Evolutionary conservation across 2,888 invertebrate species (phyloP).

Genomic region (Spialia ferax): DNA sequence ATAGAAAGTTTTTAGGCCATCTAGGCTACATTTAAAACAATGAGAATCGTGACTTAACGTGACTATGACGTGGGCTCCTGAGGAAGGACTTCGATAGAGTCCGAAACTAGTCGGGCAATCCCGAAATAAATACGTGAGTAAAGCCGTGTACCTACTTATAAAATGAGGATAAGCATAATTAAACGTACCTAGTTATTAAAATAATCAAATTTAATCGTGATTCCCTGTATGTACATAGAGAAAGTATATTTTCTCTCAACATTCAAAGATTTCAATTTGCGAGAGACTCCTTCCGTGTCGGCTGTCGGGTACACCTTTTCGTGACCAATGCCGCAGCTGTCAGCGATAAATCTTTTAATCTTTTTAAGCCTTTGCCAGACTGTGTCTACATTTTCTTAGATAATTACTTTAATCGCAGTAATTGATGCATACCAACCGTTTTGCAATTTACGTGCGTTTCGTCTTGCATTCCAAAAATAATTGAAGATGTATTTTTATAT

Average conservation of each 20-base stretch:
- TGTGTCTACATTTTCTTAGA: constrained; percentile 55
- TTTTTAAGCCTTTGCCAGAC: constrained; percentile 35
- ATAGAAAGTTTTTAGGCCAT: too few species aligned
- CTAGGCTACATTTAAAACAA: too few species aligned
- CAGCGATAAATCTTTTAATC: constrained; percentile 17
- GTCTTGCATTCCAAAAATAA: neutral
- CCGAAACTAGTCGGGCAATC: too few species aligned
- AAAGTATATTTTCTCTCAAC: neutral
- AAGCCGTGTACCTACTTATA: too few species aligned
- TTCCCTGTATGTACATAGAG: too few species aligned
- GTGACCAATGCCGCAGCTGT: constrained; percentile 24
- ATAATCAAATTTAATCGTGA: too few species aligned
- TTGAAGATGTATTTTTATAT: neutral
- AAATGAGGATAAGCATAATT: too few species aligned
- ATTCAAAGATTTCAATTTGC: neutral
- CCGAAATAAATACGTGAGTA: too few species aligned
- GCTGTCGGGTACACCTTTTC: neutral
- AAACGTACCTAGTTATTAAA: too few species aligned
- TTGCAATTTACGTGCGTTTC: constrained; percentile 69
- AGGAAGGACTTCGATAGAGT: too few species aligned
- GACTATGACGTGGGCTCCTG: too few species aligned
- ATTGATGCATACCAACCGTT: constrained; percentile 58
- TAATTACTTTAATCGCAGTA: constrained; percentile 60
- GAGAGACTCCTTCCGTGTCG: neutral
- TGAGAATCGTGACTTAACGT: too few species aligned